Conservation (phyloP, 2,797 vertebrate genomes). For the Carcharodon carcharias region DNA sequence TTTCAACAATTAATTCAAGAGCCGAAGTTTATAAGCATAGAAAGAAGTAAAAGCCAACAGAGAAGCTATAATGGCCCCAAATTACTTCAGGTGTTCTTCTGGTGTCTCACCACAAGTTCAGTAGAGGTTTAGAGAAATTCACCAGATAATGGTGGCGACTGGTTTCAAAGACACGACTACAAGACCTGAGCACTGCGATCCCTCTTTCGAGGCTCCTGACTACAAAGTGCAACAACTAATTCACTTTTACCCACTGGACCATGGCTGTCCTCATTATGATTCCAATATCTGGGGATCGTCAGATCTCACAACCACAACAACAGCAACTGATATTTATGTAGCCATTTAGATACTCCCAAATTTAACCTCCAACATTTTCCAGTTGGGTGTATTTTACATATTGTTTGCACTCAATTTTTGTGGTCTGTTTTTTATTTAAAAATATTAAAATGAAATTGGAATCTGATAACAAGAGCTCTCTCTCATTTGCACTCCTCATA, state of each 20-base stretch:
- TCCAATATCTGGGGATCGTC: not conserved
- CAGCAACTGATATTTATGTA: no score
- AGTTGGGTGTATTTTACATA: not conserved
- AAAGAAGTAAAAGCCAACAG: not conserved
- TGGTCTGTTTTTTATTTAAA: not conserved
- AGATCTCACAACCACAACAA: not conserved
- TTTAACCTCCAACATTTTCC: not conserved
- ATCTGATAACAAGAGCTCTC: not conserved
- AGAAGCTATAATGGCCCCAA: not conserved
- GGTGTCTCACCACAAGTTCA: not conserved
- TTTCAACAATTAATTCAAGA: not conserved
- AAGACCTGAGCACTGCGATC: no score
- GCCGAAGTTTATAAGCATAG: not conserved
- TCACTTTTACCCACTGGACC: not conserved
- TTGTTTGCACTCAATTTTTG: not conserved
- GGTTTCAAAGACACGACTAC: not conserved
- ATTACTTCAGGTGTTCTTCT: not conserved
- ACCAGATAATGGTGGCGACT: not conserved
- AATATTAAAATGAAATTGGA: not conserved
- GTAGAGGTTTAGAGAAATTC: not conserved
- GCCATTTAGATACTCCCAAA: not conserved
- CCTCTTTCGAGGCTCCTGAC: not conserved
- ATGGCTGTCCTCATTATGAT: not conserved
- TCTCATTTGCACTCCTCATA: not conserved
- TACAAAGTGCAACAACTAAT: not conserved